phyloP scores from a whole-genome alignment of 2,888 invertebrate genomes.

The Eurytoma adleriae region DNA sequence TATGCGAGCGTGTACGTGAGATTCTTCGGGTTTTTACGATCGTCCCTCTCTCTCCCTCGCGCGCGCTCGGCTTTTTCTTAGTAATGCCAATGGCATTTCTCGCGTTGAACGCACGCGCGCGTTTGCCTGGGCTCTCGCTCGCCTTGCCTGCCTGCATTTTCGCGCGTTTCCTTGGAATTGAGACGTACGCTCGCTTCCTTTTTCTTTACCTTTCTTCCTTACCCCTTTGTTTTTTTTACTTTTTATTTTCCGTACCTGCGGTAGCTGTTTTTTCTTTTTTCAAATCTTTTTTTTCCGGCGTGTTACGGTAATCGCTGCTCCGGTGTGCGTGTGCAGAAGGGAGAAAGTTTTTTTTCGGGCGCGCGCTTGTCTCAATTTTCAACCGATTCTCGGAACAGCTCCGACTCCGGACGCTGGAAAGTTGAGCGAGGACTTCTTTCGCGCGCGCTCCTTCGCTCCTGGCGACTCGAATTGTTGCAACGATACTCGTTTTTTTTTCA shows the following conservation, averaged over 20 bases:
- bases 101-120: slow-evolving; percentile 22
- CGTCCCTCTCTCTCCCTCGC: slow-evolving; percentile 30
- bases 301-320: not conserved
- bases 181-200: not conserved
- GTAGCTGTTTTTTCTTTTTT: slow-evolving; percentile 12
- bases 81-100: slow-evolving; percentile 55
- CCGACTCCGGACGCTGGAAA: slow-evolving; percentile 17
- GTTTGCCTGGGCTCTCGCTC: not conserved
- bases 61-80: slow-evolving; percentile 38
- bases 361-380: slow-evolving; percentile 48
- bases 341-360: slow-evolving; percentile 14
- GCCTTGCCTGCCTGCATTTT: slow-evolving; percentile 32
- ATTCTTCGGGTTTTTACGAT: slow-evolving; percentile 53
- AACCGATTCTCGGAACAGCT: slow-evolving; percentile 48
- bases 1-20: slow-evolving; percentile 34
- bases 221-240: not conserved
- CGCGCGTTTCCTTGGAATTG: slow-evolving; percentile 32
- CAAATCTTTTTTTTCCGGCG: not conserved
- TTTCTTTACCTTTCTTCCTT: not conserved
- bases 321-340: not conserved
- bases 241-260: not conserved
- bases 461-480: no score
- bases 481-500: not conserved
- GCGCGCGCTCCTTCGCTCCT: not conserved
- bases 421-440: not conserved